Evolutionary conservation across 1,140 invertebrate species (phyloP).

Genomic region (Drosophila yakuba): DNA sequence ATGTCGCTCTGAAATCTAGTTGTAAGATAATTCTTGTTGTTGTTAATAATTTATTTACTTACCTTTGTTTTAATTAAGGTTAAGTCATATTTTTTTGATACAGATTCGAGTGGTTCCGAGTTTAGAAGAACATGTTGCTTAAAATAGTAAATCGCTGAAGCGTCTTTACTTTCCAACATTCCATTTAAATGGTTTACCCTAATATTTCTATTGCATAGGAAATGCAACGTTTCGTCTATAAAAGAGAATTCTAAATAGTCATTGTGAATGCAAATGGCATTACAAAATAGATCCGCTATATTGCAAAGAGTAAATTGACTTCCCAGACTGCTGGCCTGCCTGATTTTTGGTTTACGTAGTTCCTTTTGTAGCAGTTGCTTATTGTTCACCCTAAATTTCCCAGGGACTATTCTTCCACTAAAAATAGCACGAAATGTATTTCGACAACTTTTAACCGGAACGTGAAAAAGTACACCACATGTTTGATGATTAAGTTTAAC

Average conservation of each 20-base stretch:
- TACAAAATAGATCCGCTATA: conserved; percentile 40
- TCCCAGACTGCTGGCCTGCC: conserved; percentile 28
- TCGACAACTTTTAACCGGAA: conserved; percentile 19
- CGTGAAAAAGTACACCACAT: conserved; percentile 48
- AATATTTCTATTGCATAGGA: neutral
- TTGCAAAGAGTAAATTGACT: conserved; percentile 2
- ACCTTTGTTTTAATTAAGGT: conserved; percentile 32
- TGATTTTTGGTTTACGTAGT: neutral
- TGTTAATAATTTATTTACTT: conserved; percentile 23
- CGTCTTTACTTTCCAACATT: conserved; percentile 45
- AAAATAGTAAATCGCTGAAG: conserved; percentile 55
- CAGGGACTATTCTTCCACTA: conserved; percentile 5
- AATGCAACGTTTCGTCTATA: conserved; percentile 33
- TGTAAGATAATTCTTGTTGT: neutral
- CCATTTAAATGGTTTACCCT: neutral
- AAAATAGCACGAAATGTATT: conserved; percentile 52
- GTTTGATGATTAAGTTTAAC: conserved; percentile 45
- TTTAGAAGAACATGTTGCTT: conserved; percentile 55
- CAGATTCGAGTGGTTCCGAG: neutral
- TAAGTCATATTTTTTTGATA: neutral
- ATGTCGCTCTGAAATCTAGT: neutral
- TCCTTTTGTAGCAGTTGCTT: neutral
- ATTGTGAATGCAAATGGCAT: neutral
- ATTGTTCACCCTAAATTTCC: neutral
- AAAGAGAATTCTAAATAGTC: conserved; percentile 41